Evolutionary conservation across 2,888 invertebrate species (phyloP).

Genomic region (Drosophila yooni): DNA sequence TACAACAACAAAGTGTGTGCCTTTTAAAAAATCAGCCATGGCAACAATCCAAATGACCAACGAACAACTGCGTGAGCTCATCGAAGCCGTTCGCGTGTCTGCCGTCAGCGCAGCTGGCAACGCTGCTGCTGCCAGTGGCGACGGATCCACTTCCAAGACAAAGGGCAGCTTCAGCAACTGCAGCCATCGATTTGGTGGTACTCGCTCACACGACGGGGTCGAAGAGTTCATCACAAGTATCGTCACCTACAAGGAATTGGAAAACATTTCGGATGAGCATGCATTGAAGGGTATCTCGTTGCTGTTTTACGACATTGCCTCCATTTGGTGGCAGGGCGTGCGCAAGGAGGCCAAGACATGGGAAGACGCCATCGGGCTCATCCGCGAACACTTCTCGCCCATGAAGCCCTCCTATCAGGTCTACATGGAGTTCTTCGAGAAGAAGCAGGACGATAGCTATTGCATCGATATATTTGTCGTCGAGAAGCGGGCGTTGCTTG

Average conservation of each 20-base stretch:
- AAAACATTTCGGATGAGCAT: conserved; percentile 79
- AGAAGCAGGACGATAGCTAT: conserved; percentile 69
- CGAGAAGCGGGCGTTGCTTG: conserved; percentile 81
- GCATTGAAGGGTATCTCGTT: conserved; percentile 82
- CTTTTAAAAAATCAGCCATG: conserved; percentile 44
- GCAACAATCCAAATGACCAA: conserved; percentile 76
- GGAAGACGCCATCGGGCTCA: conserved; percentile 78
- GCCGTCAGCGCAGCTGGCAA: conserved; percentile 50
- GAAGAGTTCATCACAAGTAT: conserved; percentile 82
- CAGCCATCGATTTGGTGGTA: conserved; percentile 70
- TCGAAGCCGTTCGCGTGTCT: conserved; percentile 73
- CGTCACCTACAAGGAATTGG: conserved; percentile 81
- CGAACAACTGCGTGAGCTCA: conserved; percentile 80
- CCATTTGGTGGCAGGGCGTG: conserved; percentile 84
- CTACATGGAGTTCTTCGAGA: conserved; percentile 82
- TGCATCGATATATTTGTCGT: conserved; percentile 82
- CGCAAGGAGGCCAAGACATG: conserved; percentile 82
- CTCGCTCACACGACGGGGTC: conserved; percentile 80
- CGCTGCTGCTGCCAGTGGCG: conserved; percentile 25
- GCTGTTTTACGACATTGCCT: conserved; percentile 78
- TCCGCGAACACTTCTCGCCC: conserved; percentile 83
- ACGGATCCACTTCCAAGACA: conserved; percentile 38
- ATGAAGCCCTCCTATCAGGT: conserved; percentile 82
- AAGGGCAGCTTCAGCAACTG: conserved; percentile 82
- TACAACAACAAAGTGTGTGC: conserved; percentile 20